A percentile compares a stretch with the other conserved stretches of the same genome.
Conservation (phyloP, 2,113 vertebrate species). For the Corvus moneduloides region DNA sequence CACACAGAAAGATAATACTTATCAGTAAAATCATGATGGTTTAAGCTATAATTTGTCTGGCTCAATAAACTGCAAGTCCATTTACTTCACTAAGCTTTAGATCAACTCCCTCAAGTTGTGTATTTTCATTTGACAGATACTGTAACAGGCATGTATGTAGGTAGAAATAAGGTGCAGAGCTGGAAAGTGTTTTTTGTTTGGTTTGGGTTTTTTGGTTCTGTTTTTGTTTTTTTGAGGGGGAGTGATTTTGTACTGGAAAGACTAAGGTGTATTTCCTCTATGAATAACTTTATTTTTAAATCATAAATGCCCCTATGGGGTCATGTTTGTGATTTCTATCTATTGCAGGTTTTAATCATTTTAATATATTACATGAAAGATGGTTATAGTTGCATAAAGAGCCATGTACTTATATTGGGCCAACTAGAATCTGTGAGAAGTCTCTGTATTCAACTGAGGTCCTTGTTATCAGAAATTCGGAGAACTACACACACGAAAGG, state of each 20-base stretch:
- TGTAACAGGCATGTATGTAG: not conserved
- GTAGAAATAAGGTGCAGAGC: not conserved
- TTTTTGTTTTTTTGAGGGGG: not conserved
- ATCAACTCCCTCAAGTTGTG: not conserved
- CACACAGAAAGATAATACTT: not conserved
- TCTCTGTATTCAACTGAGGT: not conserved
- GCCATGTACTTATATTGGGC: not conserved
- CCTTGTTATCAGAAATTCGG: not conserved
- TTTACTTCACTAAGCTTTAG: not conserved
- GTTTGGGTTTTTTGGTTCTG: not conserved
- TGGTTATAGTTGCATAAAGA: not conserved
- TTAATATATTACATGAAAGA: not conserved
- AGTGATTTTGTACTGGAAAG: not conserved
- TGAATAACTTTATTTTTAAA: not conserved
- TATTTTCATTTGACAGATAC: not conserved
- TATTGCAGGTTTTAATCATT: not conserved
- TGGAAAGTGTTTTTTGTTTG: not conserved
- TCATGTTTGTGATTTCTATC: not conserved
- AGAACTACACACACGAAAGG: not conserved
- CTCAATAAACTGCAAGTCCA: not conserved
- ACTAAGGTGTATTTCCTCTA: not conserved
- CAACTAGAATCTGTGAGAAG: not conserved
- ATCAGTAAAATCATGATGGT: not conserved
- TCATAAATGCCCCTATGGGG: not conserved
- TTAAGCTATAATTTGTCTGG: not conserved